A percentile compares a stretch with the other conserved stretches of the same genome.
These are phyloP conservation scores for Dichetophora obliterata DNA, from an alignment of 2,888 invertebrate genomes.

Conservation along the genomic window DNA sequence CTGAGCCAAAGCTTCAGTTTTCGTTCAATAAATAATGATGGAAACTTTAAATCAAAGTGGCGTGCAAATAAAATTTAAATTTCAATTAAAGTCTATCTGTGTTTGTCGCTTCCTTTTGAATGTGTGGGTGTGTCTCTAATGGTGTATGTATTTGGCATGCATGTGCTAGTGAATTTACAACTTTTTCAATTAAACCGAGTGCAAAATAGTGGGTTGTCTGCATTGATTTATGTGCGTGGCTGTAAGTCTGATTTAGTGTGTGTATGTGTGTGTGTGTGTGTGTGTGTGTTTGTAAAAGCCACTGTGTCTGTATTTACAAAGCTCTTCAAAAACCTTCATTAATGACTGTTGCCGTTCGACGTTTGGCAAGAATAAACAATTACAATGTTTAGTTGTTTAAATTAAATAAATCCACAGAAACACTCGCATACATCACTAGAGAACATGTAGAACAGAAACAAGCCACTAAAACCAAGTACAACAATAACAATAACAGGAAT, in stretches of 20 bases:
- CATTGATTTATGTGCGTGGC: neutral
- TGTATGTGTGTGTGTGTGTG: neutral
- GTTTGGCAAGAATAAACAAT: conserved; percentile 26
- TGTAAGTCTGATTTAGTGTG: neutral
- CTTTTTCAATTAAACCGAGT: conserved; percentile 25
- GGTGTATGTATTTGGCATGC: neutral
- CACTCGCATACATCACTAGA: neutral
- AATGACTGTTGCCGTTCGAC: conserved; percentile 3
- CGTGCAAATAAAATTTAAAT: conserved; percentile 32
- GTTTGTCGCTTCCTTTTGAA: neutral
- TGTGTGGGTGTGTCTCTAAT: neutral
- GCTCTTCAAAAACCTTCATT: conserved; percentile 34
- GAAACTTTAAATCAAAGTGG: conserved; percentile 29
- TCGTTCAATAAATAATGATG: too few species aligned
- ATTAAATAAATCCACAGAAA: conserved; percentile 11
- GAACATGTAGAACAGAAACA: neutral
- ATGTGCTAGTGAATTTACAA: neutral
- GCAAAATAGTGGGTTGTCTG: neutral
- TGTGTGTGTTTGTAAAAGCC: neutral
- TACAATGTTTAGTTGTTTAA: conserved; percentile 13
- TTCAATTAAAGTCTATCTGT: conserved; percentile 26
- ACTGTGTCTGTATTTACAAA: conserved; percentile 10
- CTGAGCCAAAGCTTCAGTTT: too few species aligned
- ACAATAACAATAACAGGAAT: too few species aligned
- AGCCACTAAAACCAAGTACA: neutral